phyloP scores from a whole-genome alignment of 1,140 invertebrate genomes.

The Diorhabda elongata region DNA sequence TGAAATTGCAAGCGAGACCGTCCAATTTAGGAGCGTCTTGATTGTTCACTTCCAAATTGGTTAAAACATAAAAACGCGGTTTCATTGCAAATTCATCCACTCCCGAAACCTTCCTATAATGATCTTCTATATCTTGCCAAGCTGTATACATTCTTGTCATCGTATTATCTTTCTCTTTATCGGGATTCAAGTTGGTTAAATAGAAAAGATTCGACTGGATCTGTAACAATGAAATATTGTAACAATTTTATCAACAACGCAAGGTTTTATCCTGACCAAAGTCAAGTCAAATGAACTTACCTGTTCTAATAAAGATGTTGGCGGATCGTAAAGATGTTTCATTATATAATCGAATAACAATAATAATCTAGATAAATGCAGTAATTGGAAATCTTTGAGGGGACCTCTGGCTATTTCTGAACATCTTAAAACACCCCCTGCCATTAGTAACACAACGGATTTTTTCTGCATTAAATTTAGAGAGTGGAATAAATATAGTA shows the following conservation, averaged over 20 bases:
- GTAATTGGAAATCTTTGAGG: slow-evolving; percentile 66
- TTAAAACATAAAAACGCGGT: slow-evolving; percentile 83
- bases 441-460: slow-evolving; percentile 78
- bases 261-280: too few species aligned
- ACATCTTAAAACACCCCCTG: slow-evolving; percentile 63
- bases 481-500: slow-evolving; percentile 92
- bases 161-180: slow-evolving; percentile 54
- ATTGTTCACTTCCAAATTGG: slow-evolving; percentile 71
- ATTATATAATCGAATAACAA: slow-evolving; percentile 93
- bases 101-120: slow-evolving; percentile 68
- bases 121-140: slow-evolving; percentile 77
- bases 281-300: slow-evolving; percentile 45
- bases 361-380: slow-evolving; percentile 78
- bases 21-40: slow-evolving; percentile 84
- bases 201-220: slow-evolving; percentile 83
- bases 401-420: slow-evolving; percentile 60
- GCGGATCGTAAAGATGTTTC: slow-evolving; percentile 90
- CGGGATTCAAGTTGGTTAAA: slow-evolving; percentile 56
- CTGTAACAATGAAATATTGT: slow-evolving; percentile 45
- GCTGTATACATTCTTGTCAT: slow-evolving; percentile 65
- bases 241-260: too few species aligned
- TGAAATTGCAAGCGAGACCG: slow-evolving; percentile 90
- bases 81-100: slow-evolving; percentile 73
- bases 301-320: slow-evolving; percentile 69
- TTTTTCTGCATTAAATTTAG: slow-evolving; percentile 96